phyloP scores from a whole-genome alignment of 2,113 vertebrate genomes.

The Phyllostomus discolor region DNA sequence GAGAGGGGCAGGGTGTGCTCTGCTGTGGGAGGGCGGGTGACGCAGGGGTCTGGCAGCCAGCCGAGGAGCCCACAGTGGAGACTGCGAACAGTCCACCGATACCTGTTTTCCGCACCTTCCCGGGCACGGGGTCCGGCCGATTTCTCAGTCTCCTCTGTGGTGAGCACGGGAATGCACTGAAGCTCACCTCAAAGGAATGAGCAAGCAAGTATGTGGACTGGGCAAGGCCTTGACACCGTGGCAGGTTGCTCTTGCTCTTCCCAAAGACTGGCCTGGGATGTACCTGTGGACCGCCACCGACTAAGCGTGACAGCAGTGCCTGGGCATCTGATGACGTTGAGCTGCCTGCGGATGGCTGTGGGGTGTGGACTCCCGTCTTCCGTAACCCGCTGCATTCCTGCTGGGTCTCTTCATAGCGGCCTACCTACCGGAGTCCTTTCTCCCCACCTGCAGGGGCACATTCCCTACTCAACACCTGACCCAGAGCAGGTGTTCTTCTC shows the following conservation, averaged over 20 bases:
- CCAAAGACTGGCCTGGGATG: not conserved
- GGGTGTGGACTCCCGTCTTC: not conserved
- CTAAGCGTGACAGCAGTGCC: not conserved
- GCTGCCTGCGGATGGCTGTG: not conserved
- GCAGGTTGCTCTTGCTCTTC: not conserved
- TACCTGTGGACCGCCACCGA: not conserved
- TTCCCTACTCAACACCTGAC: not conserved
- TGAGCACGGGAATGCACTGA: accelerated
- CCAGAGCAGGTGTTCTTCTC: not conserved
- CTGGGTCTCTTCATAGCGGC: not conserved
- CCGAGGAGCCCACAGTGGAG: not conserved
- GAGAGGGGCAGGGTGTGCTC: not conserved
- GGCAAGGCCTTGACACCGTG: accelerated
- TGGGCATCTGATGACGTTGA: not conserved
- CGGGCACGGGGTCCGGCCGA: not conserved
- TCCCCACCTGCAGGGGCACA: not conserved
- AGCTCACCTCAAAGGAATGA: not conserved
- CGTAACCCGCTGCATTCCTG: not conserved
- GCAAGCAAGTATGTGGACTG: accelerated
- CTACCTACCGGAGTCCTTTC: not conserved
- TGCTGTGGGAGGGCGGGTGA: not conserved
- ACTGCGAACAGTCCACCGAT: accelerated
- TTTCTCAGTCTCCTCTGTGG: not conserved
- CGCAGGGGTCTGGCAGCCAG: not conserved
- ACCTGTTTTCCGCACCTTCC: not conserved